Conservation (phyloP, 2,797 vertebrate genomes). For the Eulemur coronatus region DNA sequence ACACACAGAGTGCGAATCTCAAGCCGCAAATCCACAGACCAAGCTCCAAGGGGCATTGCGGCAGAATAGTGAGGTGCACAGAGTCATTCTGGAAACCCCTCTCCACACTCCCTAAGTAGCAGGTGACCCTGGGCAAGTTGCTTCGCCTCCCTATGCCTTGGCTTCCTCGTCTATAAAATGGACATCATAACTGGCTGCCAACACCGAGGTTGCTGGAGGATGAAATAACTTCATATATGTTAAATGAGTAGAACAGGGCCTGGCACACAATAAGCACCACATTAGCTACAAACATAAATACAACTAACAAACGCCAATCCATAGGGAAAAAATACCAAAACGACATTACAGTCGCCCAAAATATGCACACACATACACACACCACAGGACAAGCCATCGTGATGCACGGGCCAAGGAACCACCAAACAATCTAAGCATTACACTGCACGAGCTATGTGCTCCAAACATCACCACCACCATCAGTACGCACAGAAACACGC, state of each 20-base stretch:
- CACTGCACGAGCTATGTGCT: not conserved
- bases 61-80: not conserved
- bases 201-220: not conserved
- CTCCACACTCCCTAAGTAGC: not conserved
- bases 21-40: not conserved
- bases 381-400: not conserved
- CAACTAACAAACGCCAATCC: not conserved
- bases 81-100: not conserved
- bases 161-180: not conserved
- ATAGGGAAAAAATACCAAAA: not conserved
- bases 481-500: not conserved
- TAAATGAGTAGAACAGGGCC: not conserved
- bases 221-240: not conserved
- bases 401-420: not conserved
- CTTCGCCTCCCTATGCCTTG: not conserved
- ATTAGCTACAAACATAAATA: not conserved
- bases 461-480: not conserved
- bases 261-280: not conserved
- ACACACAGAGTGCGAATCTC: not conserved
- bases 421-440: not conserved
- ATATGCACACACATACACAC: not conserved
- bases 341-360: not conserved
- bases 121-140: not conserved
- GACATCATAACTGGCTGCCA: not conserved
- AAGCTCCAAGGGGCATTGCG: not conserved